Evolutionary conservation across 1,140 invertebrate species (phyloP).

Genomic region (Hestina assimilis): DNA sequence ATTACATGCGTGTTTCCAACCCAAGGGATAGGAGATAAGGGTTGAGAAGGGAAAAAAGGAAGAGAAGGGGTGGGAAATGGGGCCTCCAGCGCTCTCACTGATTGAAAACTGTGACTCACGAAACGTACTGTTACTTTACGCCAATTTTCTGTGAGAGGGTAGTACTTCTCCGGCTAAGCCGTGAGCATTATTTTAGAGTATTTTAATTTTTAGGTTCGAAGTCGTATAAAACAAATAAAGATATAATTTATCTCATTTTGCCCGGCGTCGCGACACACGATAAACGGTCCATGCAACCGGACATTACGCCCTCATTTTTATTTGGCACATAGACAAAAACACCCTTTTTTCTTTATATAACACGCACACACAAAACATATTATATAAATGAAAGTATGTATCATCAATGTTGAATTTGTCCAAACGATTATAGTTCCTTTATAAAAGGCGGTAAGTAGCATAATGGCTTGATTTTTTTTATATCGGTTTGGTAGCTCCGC

Average conservation of each 20-base stretch:
- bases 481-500: not conserved
- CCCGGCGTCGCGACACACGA: slow-evolving; percentile 35
- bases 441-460: slow-evolving; percentile 22
- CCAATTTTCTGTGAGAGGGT: no score
- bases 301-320: slow-evolving; percentile 77
- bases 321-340: slow-evolving; percentile 78
- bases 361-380: slow-evolving; percentile 49
- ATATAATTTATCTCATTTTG: slow-evolving; percentile 13
- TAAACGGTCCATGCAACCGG: slow-evolving; percentile 69
- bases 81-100: no score
- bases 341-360: slow-evolving; percentile 73
- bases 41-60: no score
- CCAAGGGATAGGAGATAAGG: no score
- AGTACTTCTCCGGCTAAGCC: no score
- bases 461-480: slow-evolving; percentile 26
- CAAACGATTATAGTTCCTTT: slow-evolving; percentile 43
- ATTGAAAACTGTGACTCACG: no score
- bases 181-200: no score
- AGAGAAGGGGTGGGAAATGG: no score
- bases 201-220: no score
- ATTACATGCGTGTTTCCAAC: no score
- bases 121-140: no score
- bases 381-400: slow-evolving; percentile 49
- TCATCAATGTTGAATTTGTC: slow-evolving; percentile 38
- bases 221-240: not conserved